Conservation (phyloP, 1,140 invertebrate species). For the Phthorimaea operculella region DNA sequence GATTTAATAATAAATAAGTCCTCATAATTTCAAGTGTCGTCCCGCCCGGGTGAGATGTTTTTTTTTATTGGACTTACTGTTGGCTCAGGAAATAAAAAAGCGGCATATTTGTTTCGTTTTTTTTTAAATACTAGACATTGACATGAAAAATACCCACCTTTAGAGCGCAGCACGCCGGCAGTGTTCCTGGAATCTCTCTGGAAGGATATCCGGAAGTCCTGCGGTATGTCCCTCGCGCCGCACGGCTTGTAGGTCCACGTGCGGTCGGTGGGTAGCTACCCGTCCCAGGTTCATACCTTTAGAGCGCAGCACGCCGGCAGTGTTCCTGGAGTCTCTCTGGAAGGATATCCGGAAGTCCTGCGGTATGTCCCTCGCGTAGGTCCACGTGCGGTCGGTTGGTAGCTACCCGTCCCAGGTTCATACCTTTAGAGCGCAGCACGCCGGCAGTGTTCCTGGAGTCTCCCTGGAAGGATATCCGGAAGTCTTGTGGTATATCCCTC, state of each 20-base stretch:
- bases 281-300: conserved; percentile 75
- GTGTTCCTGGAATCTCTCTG: conserved; percentile 73
- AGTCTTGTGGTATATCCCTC: conserved; percentile 78
- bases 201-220: conserved; percentile 76
- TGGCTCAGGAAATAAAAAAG: no score
- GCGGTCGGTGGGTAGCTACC: conserved; percentile 71
- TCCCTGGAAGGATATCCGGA: conserved; percentile 72
- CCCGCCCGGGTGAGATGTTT: no score
- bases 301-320: conserved; percentile 74
- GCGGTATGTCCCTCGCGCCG: conserved; percentile 76
- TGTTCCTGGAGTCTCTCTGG: conserved; percentile 72
- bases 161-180: conserved; percentile 75
- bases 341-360: conserved; percentile 77
- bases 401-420: conserved; percentile 70
- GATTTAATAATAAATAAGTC: no score
- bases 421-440: conserved; percentile 79
- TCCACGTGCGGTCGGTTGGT: conserved; percentile 77
- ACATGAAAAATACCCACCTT: no score
- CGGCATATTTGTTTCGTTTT: no score
- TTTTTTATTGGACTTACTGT: no score
- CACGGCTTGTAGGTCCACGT: conserved; percentile 84
- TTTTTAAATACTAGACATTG: no score
- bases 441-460: conserved; percentile 75
- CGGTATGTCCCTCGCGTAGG: conserved; percentile 79
- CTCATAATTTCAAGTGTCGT: no score